Base-by-base conservation (phyloP, 2,797 vertebrate species). In the Pangasius mekongensis region DNA sequence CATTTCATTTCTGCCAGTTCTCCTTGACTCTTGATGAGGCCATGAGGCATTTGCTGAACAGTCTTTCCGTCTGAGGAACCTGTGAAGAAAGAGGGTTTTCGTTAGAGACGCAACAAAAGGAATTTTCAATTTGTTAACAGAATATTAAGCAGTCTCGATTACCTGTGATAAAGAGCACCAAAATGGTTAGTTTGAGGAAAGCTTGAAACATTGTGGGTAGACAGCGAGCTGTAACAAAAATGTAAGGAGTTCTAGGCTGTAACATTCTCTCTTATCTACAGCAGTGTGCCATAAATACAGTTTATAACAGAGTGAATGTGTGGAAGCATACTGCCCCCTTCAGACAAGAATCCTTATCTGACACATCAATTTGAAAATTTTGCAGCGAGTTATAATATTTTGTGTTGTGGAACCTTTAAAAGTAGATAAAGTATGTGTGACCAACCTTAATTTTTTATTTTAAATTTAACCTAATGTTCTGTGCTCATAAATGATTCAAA, bases 21-120 rank as follows among this genome's bases (percentile, higher is more conserved):
- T 85, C 88, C 88, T 11, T 81, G 2, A 10, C 30, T 86, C 30
- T 54, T 86, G 43, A 91, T 58, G 43, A 87, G 62, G 67, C 80
- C 3, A 4, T 9, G 3, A 62, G 91, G 90, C 3, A n/a, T 85
- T 87, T 93, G 91, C 18, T 77, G 60, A 80, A 93, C 86, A 49
- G 43, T 71, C 58, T 30, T 81, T 80, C 89, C 81, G 2, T 2
- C 8, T 27, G 74, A 80, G 56, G 39, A 71, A 85, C 86, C 91
- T 92, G 87, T 64, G 30, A 8, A 91, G 43, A 89, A 24, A 87
- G 39, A 33, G 13, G 0, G 2, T 52, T 81, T 76, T 36, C 18
- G 49, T 76, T 62, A 62, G 10, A 20, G 24, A n/a, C 3, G 24
- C 27, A 43, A 5, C 36, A n/a, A 62, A n/a, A 43, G 2, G 14